Percentiles rank a stretch among this genome's conserved stretches.
phyloP scores from a whole-genome alignment of 2,797 vertebrate species.

The Cynodonichthys magdalenae region DNA sequence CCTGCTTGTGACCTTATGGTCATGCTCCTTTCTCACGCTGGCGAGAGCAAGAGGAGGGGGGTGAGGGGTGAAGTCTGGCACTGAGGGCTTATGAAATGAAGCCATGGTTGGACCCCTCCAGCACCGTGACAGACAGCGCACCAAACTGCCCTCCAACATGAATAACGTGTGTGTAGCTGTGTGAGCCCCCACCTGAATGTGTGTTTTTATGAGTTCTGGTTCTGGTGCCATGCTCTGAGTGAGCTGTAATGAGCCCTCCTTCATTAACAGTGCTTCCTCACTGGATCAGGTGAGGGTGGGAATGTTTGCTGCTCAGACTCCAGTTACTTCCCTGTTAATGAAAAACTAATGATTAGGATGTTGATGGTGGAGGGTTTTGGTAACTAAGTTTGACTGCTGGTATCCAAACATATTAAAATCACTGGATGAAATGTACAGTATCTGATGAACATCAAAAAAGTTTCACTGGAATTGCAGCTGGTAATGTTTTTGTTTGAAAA shows the following conservation, averaged over 20 bases:
- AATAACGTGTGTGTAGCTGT: slow-evolving; percentile 71
- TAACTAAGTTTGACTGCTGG: slow-evolving; percentile 12
- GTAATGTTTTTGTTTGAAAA: too few species aligned
- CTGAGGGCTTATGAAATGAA: slow-evolving; percentile 63
- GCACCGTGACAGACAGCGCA: slow-evolving; percentile 67
- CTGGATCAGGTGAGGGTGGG: slow-evolving; percentile 66
- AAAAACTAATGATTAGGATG: slow-evolving; percentile 58
- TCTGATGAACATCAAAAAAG: not conserved
- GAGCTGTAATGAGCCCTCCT: slow-evolving; percentile 70
- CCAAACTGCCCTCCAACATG: slow-evolving; percentile 61
- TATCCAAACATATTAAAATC: slow-evolving; percentile 8
- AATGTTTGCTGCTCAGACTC: slow-evolving; percentile 61
- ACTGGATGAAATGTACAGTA: not conserved
- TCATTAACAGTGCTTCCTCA: slow-evolving; percentile 33
- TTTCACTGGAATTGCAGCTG: not conserved
- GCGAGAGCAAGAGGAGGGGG: slow-evolving; percentile 23
- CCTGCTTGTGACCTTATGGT: slow-evolving; percentile 51
- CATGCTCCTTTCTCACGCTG: slow-evolving; percentile 71
- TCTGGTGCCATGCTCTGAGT: slow-evolving; percentile 64
- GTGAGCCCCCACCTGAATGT: slow-evolving; percentile 39
- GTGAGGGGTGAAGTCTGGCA: slow-evolving; percentile 51
- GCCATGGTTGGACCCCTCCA: slow-evolving; percentile 61
- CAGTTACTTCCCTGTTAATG: slow-evolving; percentile 68
- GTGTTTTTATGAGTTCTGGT: slow-evolving; percentile 76
- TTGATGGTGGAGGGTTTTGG: slow-evolving; percentile 29